Evolutionary conservation across 2,888 invertebrate species (phyloP).

Genomic region (Morpho helenor): DNA sequence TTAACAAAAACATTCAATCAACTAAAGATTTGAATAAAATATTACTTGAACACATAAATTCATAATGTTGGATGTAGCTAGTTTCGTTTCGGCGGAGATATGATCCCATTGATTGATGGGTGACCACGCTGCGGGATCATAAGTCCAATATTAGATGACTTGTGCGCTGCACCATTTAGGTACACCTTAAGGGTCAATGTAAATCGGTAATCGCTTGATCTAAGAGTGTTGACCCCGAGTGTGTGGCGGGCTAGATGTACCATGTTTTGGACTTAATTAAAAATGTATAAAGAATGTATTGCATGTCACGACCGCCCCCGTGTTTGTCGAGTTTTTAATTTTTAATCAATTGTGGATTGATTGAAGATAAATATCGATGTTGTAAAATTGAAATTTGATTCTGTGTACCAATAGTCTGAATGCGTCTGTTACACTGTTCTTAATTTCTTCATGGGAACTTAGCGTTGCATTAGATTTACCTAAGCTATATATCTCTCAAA

Average conservation of each 20-base stretch:
- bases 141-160: constrained; percentile 31
- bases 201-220: constrained; percentile 46
- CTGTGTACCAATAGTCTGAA: constrained; percentile 3
- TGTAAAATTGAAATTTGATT: constrained; percentile 22
- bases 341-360: constrained; percentile 29
- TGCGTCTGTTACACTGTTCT: constrained; percentile 3
- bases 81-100: constrained; percentile 68
- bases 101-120: constrained; percentile 79
- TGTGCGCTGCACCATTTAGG: constrained; percentile 13
- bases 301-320: constrained; percentile 58
- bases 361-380: constrained; percentile 27
- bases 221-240: constrained; percentile 70
- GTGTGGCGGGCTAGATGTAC: constrained; percentile 48
- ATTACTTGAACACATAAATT: constrained; percentile 73
- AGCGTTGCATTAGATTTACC: background rate
- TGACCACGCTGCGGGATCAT: constrained; percentile 63
- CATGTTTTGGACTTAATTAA: constrained; percentile 73
- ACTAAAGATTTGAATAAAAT: constrained; percentile 73
- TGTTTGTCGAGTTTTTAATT: constrained; percentile 55
- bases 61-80: constrained; percentile 62
- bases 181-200: constrained; percentile 38
- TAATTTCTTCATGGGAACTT: background rate
- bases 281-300: constrained; percentile 68
- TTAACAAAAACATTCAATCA: constrained; percentile 70
- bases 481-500: background rate